Percentiles rank a stretch among this genome's conserved stretches.
Conservation (phyloP, 2,113 vertebrate species). For the Nesoenas mayeri region DNA sequence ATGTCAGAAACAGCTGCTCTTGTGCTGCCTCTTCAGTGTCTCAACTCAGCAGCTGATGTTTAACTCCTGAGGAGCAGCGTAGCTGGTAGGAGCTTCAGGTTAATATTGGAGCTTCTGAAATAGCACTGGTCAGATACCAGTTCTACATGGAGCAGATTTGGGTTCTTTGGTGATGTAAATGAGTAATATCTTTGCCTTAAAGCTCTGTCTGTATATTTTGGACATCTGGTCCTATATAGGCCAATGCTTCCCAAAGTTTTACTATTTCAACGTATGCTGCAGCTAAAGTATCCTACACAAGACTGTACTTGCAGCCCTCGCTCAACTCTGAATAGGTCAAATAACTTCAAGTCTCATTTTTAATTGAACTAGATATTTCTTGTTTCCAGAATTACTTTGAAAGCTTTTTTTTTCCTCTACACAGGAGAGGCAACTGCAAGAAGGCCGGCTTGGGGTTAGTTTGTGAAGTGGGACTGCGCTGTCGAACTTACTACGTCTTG, state of each 20-base stretch:
- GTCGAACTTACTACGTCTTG: slow-evolving; percentile 90
- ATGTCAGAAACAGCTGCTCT: background rate
- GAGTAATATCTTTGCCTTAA: background rate
- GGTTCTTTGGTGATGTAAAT: background rate
- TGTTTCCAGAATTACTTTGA: background rate
- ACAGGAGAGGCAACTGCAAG: slow-evolving; percentile 97
- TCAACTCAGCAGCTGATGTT: background rate
- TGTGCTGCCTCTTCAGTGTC: background rate
- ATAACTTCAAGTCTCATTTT: background rate
- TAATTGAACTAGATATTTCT: fast-evolving
- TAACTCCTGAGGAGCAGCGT: background rate
- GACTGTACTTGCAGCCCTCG: background rate
- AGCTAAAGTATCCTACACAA: background rate
- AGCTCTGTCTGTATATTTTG: background rate
- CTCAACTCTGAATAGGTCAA: fast-evolving
- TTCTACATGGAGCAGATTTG: fast-evolving
- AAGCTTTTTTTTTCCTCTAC: background rate
- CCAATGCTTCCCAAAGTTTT: background rate
- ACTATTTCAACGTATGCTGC: background rate
- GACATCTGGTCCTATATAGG: background rate
- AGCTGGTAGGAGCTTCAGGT: background rate
- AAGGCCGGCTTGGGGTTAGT: slow-evolving; percentile 92
- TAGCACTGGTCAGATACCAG: background rate
- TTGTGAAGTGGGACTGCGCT: slow-evolving; percentile 94
- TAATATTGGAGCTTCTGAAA: background rate